A percentile compares a stretch with the other conserved stretches of the same genome.
phyloP scores from a whole-genome alignment of 2,113 vertebrate species.

The Scatophagus argus region DNA sequence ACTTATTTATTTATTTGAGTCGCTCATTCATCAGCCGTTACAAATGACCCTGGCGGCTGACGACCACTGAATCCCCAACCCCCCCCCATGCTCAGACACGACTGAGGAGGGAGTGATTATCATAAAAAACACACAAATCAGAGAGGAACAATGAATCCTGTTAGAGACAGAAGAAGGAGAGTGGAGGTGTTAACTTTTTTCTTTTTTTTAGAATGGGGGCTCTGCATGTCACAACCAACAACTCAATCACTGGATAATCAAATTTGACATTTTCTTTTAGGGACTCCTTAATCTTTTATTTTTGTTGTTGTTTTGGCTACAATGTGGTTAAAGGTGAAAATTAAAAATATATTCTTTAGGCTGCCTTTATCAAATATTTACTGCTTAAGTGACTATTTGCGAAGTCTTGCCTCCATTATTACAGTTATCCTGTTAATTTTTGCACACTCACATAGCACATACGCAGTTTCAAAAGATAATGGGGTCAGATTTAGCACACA shows the following conservation, averaged over 20 bases:
- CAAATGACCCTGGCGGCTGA: slow-evolving; percentile 80
- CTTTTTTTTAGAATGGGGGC: background rate
- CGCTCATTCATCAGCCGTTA: slow-evolving; percentile 83
- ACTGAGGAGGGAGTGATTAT: slow-evolving; percentile 71
- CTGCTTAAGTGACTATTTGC: background rate
- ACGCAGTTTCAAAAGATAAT: background rate
- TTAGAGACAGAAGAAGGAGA: slow-evolving; percentile 59
- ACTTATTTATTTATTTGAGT: slow-evolving; percentile 85
- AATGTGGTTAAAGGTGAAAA: background rate
- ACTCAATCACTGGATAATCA: slow-evolving; percentile 23
- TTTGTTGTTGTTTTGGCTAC: background rate
- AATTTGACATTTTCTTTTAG: background rate
- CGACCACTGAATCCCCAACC: slow-evolving; percentile 58
- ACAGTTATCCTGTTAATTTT: background rate
- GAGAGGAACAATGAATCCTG: slow-evolving; percentile 72
- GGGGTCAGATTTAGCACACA: background rate
- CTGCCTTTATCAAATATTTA: background rate
- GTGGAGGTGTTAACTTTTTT: slow-evolving; percentile 47
- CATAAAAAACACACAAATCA: slow-evolving; percentile 83
- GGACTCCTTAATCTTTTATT: background rate
- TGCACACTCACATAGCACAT: background rate
- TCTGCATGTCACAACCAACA: slow-evolving; percentile 27
- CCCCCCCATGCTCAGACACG: slow-evolving; percentile 61
- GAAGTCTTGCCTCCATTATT: background rate
- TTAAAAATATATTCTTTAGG: background rate